Evolutionary conservation across 1,140 invertebrate species (phyloP), one percentile per base, ranked within the genome.

Genomic region (Ips nitidus): DNA sequence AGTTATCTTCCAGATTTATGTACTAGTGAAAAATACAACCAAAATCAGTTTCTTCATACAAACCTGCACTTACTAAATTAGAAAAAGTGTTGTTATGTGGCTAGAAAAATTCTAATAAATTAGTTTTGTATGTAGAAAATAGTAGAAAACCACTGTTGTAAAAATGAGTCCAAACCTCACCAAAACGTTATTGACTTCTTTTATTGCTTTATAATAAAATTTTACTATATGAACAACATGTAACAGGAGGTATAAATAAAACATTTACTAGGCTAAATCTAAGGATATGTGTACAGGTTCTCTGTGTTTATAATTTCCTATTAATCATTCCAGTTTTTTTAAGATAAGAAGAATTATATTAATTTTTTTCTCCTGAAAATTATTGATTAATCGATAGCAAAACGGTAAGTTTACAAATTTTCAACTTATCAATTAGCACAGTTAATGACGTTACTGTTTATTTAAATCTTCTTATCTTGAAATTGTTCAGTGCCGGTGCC

Each of bases 221-320:
- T 50, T 50, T 50, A 6, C 45, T 50, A 50, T 22, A 50, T 22
- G 22, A 50, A 50, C 45, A 50, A 50, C 45, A 50, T 6, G 22
- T 22, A 50, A 50, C 22, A 50, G 22, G 22, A 50, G 22, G 7
- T 50, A 8, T 3, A 50, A 50, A 50, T 22, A 50, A 50, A 50
- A 50, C 45, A 50, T 50, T 50, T 50, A 6, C 45, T 50, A 50
- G 22, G 22, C 22, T 50, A 50, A 50, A 6, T 50, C 45, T 50
- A 50, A 50, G 22, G 45, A 50, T 50, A 50, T 50, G 45, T 50
- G 45, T 50, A 50, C 45, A 50, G 45, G 7, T 50, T 50, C 22
- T 6, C 7, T 6, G 45, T 6, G 6, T 50, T 50, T 22, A 50
- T 50, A 50, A 8, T 50, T 50, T 50, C 22, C 7, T 22, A 50